Evolutionary conservation across 2,888 invertebrate genomes (phyloP), one percentile per base, ranked within the genome.

Genomic region (Mongoloraphidia duomilia): DNA sequence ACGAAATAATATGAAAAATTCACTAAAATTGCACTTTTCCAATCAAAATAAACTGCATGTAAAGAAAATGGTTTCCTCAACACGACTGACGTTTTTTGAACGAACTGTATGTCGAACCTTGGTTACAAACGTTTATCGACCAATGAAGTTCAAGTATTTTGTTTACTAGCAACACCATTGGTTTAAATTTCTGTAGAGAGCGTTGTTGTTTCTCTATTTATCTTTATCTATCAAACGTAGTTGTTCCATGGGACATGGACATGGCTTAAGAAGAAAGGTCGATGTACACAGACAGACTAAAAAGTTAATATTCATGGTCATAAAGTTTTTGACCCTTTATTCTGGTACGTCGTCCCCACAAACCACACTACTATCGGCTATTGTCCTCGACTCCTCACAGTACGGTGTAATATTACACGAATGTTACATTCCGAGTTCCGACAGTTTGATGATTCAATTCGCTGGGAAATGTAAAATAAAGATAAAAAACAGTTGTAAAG

Each of bases 1-100:
- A 57, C 57, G 56, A 49, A 46, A 35, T 42, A 14, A 17, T n/a
- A 48, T 36, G 11, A 41, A 26, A 26, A 33, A 33, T 40, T 12
- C 12, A 13, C n/a, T 40, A 26, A 26, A 47, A 40, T 40, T 47
- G 34, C 40, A 47, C 39, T 47, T 47, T 47, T 47, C 36, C 13
- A 14, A 14, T 34, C 14, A 14, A 45, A 36, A 45, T 35, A 34
- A 26, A 35, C 45, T 37, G 14, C 12, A 42, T 42, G 26, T 14
- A 14, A 14, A 17, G 42, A 48, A 48, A 43, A 42, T 42, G 48
- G 43, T 48, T 34, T 39, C 42, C 40, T 35, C 36, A 14, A 13
- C 40, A 17, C 43, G 39, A 17, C 11, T 13, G 12, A 46, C 43
- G 41, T 53, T 49, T 53, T 50, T 46, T 40, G 49, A 47, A 47